Evolutionary conservation across 2,797 vertebrate genomes (phyloP).

Genomic region (Spondyliosoma cantharus): DNA sequence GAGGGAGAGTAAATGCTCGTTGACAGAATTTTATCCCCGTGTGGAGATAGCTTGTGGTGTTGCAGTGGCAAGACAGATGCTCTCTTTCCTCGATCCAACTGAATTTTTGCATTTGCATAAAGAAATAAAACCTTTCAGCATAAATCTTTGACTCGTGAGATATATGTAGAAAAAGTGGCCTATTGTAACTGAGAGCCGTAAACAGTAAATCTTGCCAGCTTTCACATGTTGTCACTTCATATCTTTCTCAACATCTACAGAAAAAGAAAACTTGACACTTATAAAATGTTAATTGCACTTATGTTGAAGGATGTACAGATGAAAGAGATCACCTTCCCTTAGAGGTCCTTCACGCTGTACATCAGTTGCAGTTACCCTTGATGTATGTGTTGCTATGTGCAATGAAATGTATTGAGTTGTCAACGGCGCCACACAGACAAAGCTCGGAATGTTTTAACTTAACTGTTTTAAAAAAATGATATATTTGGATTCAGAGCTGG

Average conservation of each 20-base stretch:
- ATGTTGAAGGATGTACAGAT: constrained; percentile 1
- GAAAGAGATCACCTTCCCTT: not conserved
- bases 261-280: not conserved
- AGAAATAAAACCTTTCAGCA: constrained; percentile 17
- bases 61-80: not conserved
- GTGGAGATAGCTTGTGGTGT: constrained; percentile 11
- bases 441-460: not conserved
- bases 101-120: constrained; percentile 23
- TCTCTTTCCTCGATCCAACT: not conserved
- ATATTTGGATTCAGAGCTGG: too few species aligned
- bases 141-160: not conserved
- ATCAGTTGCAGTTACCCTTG: constrained; percentile 1
- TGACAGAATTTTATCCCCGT: constrained; percentile 34
- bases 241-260: constrained; percentile 9
- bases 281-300: constrained; percentile 32
- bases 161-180: not conserved
- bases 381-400: not conserved
- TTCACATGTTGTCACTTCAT: constrained; percentile 12
- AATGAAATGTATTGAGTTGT: constrained; percentile 11
- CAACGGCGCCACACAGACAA: not conserved
- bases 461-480: too few species aligned
- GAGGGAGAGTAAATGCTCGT: constrained; percentile 12
- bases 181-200: constrained; percentile 16
- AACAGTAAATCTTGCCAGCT: not conserved
- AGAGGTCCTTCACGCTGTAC: not conserved